Evolutionary conservation across 2,797 vertebrate genomes (phyloP).

Genomic region (Arremon aurantiirostris): DNA sequence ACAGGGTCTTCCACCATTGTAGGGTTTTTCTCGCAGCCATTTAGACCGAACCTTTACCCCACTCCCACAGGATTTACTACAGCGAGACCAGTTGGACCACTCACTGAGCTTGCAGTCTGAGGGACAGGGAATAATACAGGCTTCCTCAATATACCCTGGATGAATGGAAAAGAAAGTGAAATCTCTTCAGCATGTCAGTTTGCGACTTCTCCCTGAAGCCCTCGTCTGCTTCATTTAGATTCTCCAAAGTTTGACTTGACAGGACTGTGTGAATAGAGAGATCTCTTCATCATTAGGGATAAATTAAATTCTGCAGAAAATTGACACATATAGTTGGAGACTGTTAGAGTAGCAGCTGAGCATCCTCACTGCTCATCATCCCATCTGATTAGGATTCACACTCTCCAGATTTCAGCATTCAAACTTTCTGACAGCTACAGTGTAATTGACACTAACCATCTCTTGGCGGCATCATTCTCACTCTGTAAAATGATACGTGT

Average conservation of each 20-base stretch:
- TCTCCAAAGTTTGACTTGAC: slow-evolving; percentile 46
- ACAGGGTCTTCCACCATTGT: slow-evolving; percentile 94
- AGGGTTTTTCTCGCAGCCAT: slow-evolving; percentile 97
- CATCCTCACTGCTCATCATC: neutral
- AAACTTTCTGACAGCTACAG: slow-evolving; percentile 65
- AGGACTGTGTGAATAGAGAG: slow-evolving; percentile 37
- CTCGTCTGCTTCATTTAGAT: slow-evolving; percentile 36
- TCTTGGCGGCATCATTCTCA: slow-evolving; percentile 6
- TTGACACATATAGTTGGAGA: slow-evolving; percentile 22
- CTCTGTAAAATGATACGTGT: neutral
- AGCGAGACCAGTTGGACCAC: slow-evolving; percentile 99
- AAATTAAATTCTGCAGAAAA: slow-evolving; percentile 64
- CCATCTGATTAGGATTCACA: slow-evolving; percentile 57
- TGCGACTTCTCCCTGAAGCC: neutral
- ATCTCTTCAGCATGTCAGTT: neutral
- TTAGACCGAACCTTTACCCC: slow-evolving; percentile 98
- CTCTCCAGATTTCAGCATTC: slow-evolving; percentile 50
- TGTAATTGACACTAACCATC: slow-evolving; percentile 64
- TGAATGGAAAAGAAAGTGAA: slow-evolving; percentile 18
- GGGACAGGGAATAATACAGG: slow-evolving; percentile 95
- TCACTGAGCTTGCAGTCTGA: slow-evolving; percentile 98
- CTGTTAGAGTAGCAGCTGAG: slow-evolving; percentile 41
- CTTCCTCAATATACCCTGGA: slow-evolving; percentile 95
- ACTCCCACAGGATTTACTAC: slow-evolving; percentile 96
- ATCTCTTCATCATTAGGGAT: slow-evolving; percentile 53